phyloP scores from a whole-genome alignment of 2,888 invertebrate species.

The Drosophila mercatorum region DNA sequence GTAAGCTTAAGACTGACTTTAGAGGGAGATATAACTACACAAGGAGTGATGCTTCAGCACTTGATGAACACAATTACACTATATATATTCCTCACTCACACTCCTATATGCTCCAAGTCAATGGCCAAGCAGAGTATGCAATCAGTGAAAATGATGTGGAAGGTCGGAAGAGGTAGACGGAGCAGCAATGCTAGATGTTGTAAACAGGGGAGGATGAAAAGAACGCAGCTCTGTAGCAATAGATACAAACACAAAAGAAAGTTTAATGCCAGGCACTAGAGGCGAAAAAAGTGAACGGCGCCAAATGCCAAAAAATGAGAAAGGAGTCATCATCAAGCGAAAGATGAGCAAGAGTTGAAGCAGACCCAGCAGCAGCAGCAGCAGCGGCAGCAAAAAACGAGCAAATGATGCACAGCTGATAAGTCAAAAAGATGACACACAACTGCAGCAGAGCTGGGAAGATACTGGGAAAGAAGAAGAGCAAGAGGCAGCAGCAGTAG shows the following conservation, averaged over 20 bases:
- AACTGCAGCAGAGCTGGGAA: conserved; percentile 22
- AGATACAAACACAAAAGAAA: conserved; percentile 64
- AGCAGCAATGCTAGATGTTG: conserved; percentile 14
- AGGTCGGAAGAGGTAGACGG: conserved; percentile 11
- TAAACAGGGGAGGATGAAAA: conserved; percentile 10
- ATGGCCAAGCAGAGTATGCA: background rate
- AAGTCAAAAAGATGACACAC: conserved; percentile 74
- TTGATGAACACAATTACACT: background rate
- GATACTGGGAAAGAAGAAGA: background rate
- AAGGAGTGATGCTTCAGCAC: background rate
- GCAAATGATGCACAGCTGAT: conserved; percentile 77
- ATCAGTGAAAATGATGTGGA: conserved; percentile 27
- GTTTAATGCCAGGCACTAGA: conserved; percentile 38
- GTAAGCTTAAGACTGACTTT: no score
- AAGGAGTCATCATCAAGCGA: conserved; percentile 52
- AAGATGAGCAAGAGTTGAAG: conserved; percentile 50
- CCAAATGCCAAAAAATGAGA: conserved; percentile 67
- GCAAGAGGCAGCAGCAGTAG: background rate
- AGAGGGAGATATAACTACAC: no score
- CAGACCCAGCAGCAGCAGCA: background rate
- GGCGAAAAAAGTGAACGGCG: conserved; percentile 66
- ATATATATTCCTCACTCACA: conserved; percentile 9
- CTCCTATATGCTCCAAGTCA: background rate
- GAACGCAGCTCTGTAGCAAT: conserved; percentile 39
- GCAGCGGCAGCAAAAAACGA: conserved; percentile 29